Percentiles rank a stretch among this genome's conserved stretches.
Conservation (phyloP, 2,113 vertebrate genomes). For the Sterrhoptilus dennistouni region DNA sequence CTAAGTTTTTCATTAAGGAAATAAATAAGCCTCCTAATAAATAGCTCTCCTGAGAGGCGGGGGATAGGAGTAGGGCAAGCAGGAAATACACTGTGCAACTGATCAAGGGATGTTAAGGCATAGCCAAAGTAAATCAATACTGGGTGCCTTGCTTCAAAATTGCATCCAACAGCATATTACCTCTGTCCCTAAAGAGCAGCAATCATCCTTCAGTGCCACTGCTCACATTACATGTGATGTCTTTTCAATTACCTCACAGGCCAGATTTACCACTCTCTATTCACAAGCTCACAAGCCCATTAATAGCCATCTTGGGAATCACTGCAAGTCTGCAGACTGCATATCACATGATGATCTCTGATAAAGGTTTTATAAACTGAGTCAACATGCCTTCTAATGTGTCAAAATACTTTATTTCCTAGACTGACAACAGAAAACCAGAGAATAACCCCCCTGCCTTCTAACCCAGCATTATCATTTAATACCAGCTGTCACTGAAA, state of each 20-base stretch:
- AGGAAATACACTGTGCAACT: not conserved
- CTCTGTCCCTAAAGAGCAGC: not conserved
- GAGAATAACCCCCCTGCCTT: not conserved
- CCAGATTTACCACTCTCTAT: conserved; percentile 34
- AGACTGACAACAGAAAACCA: not conserved
- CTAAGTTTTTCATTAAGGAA: not conserved
- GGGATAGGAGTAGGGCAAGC: not conserved
- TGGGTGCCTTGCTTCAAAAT: not conserved
- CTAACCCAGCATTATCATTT: conserved; percentile 45
- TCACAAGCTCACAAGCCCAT: conserved; percentile 50
- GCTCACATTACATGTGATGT: conserved; percentile 30
- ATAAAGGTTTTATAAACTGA: conserved; percentile 23
- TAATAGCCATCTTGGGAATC: conserved; percentile 50
- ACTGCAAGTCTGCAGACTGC: not conserved
- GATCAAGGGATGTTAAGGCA: not conserved
- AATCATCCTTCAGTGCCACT: not conserved
- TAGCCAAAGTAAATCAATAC: not conserved
- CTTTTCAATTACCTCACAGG: conserved; percentile 56
- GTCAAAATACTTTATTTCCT: conserved; percentile 47
- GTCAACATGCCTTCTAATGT: conserved; percentile 2
- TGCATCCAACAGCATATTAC: not conserved
- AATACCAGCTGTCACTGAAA: conserved; percentile 12
- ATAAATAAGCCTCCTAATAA: not conserved
- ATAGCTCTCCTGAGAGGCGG: not conserved
- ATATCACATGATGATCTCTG: not conserved